phyloP scores from a whole-genome alignment of 2,797 vertebrate genomes.

The Phoxinus dragarum region DNA sequence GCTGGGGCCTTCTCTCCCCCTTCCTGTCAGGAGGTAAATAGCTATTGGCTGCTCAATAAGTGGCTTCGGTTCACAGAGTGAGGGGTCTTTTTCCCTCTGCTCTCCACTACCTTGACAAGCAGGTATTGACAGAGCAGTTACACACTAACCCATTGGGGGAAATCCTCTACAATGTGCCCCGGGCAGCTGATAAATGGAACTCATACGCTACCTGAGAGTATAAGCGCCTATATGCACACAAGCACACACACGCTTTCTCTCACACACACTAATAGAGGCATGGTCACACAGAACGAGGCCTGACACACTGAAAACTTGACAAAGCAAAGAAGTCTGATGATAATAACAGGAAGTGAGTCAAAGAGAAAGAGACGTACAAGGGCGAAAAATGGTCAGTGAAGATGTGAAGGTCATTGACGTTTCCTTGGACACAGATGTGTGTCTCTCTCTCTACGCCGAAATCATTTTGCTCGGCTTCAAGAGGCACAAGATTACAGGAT shows the following conservation, averaged over 20 bases:
- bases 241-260: slow-evolving; percentile 44
- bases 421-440: slow-evolving; percentile 38
- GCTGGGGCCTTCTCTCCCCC: slow-evolving; percentile 68
- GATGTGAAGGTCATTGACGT: slow-evolving; percentile 47
- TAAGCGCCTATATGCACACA: slow-evolving; percentile 56
- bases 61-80: slow-evolving; percentile 91
- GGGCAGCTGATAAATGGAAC: slow-evolving; percentile 86
- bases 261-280: slow-evolving; percentile 26
- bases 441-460: slow-evolving; percentile 29
- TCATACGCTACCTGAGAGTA: slow-evolving; percentile 81
- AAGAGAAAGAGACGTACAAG: slow-evolving; percentile 26
- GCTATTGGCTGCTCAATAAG: slow-evolving; percentile 99
- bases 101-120: slow-evolving; percentile 90
- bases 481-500: slow-evolving; percentile 54
- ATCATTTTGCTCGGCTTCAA: slow-evolving; percentile 47
- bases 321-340: slow-evolving; percentile 56
- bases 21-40: slow-evolving; percentile 88
- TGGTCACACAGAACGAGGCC: slow-evolving; percentile 54
- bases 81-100: slow-evolving; percentile 83
- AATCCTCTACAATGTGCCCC: slow-evolving; percentile 84
- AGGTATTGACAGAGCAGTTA: slow-evolving; percentile 98
- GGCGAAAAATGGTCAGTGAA: slow-evolving; percentile 46
- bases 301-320: slow-evolving; percentile 17
- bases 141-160: slow-evolving; percentile 90
- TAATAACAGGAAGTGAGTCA: slow-evolving; percentile 51